These are phyloP conservation scores for Tenodera sinensis DNA, from an alignment of 2,888 invertebrate genomes.

Conservation along the genomic window DNA sequence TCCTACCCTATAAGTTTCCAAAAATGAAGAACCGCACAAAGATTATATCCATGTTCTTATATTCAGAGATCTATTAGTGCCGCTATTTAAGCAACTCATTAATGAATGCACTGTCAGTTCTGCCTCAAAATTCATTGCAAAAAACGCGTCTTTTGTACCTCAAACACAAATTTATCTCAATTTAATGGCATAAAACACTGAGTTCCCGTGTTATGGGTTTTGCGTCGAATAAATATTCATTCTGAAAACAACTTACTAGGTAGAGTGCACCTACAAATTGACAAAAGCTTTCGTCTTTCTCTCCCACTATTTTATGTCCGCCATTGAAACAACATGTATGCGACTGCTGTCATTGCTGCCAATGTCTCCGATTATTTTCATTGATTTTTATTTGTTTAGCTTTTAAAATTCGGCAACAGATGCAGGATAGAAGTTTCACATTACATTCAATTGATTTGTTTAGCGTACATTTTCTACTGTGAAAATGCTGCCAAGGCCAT, in stretches of 20 bases:
- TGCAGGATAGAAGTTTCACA: background rate
- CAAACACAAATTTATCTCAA: background rate
- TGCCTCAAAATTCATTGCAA: background rate
- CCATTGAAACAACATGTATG: slow-evolving; percentile 26
- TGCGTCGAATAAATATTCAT: background rate
- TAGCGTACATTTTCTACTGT: background rate
- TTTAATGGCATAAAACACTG: background rate
- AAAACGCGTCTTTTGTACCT: background rate
- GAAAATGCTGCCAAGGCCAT: background rate
- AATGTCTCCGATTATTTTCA: background rate
- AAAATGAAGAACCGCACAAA: background rate
- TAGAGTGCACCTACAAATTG: background rate
- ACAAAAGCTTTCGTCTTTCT: slow-evolving; percentile 15
- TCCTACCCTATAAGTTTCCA: background rate
- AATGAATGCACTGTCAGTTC: background rate
- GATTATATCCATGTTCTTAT: background rate
- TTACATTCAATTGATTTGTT: background rate
- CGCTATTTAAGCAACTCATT: background rate
- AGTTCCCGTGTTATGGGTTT: background rate
- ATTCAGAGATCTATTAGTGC: background rate
- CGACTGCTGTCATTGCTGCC: slow-evolving; percentile 6
- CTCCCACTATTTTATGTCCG: slow-evolving; percentile 14
- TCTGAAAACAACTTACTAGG: background rate
- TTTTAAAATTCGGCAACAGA: background rate
- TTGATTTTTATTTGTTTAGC: background rate